phyloP scores from a whole-genome alignment of 2,888 invertebrate species.

The Spilosoma lubricipeda region DNA sequence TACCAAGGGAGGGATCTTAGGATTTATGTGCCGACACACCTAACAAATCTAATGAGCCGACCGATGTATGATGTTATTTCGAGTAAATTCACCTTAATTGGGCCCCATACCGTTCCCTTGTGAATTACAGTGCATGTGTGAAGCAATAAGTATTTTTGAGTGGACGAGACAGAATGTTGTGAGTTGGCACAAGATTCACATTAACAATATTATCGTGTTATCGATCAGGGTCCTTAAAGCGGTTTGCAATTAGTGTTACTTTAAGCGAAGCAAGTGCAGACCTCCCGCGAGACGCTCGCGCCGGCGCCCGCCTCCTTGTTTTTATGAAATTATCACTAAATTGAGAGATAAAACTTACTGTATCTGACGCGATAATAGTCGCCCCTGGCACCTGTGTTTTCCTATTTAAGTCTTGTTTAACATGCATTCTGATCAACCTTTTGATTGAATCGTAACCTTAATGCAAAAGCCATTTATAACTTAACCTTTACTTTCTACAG shows the following conservation, averaged over 20 bases:
- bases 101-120: slow-evolving; percentile 30
- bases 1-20: slow-evolving; percentile 62
- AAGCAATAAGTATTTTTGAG: slow-evolving; percentile 52
- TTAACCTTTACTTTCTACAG: slow-evolving; percentile 2
- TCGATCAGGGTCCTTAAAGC: slow-evolving; percentile 80
- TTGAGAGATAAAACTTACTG: slow-evolving; percentile 80
- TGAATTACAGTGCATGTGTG: slow-evolving; percentile 52
- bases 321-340: slow-evolving; percentile 82
- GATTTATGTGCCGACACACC: slow-evolving; percentile 54
- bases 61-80: slow-evolving; percentile 39
- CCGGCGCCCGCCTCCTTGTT: slow-evolving; percentile 62
- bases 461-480: slow-evolving; percentile 15
- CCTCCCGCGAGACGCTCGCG: slow-evolving; percentile 68
- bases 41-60: slow-evolving; percentile 51
- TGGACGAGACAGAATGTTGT: slow-evolving; percentile 66
- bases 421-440: slow-evolving; percentile 42
- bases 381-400: slow-evolving; percentile 63
- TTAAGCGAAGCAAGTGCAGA: slow-evolving; percentile 63
- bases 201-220: slow-evolving; percentile 81
- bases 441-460: slow-evolving; percentile 47
- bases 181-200: slow-evolving; percentile 67
- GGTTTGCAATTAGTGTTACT: slow-evolving; percentile 77
- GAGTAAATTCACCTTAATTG: slow-evolving; percentile 40
- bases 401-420: slow-evolving; percentile 71
- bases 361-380: slow-evolving; percentile 76